A percentile compares a stretch with the other conserved stretches of the same genome.
These are phyloP conservation scores for Ypsolopha sequella DNA, from an alignment of 2,888 invertebrate species.

Conservation along the genomic window DNA sequence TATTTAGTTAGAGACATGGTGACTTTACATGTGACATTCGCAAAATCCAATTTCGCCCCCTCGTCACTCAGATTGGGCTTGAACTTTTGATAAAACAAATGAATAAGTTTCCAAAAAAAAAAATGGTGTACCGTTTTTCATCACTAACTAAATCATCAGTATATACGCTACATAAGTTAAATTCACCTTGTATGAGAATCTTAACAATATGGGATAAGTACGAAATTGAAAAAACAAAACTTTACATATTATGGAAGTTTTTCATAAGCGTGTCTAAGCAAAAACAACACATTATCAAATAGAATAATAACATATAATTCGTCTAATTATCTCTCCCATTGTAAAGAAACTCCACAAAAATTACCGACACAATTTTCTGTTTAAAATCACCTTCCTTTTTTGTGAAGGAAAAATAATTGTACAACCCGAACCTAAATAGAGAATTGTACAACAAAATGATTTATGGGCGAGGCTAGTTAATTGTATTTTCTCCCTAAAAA, in stretches of 20 bases:
- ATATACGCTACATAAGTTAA: too few relatives aligned
- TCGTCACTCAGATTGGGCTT: too few relatives aligned
- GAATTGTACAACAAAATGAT: constrained; percentile 51
- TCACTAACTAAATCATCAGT: too few relatives aligned
- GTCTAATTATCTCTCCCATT: constrained; percentile 34
- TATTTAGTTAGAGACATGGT: too few relatives aligned
- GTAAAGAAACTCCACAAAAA: constrained; percentile 24
- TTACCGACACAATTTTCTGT: constrained; percentile 36
- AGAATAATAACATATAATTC: background rate
- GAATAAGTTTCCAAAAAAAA: too few relatives aligned
- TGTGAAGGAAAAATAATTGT: constrained; percentile 48
- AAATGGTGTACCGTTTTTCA: too few relatives aligned
- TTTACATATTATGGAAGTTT: background rate
- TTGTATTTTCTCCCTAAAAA: constrained; percentile 66
- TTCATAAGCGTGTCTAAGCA: background rate
- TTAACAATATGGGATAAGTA: too few relatives aligned
- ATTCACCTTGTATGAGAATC: too few relatives aligned
- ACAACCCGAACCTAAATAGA: constrained; percentile 51
- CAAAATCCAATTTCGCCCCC: too few relatives aligned
- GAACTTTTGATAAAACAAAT: too few relatives aligned
- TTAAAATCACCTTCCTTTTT: constrained; percentile 40
- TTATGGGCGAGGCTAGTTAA: constrained; percentile 59
- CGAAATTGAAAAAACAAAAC: too few relatives aligned
- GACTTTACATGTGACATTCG: too few relatives aligned
- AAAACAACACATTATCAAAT: background rate